Conservation (phyloP, 1,140 invertebrate species). For the Archivesica marissinica region DNA sequence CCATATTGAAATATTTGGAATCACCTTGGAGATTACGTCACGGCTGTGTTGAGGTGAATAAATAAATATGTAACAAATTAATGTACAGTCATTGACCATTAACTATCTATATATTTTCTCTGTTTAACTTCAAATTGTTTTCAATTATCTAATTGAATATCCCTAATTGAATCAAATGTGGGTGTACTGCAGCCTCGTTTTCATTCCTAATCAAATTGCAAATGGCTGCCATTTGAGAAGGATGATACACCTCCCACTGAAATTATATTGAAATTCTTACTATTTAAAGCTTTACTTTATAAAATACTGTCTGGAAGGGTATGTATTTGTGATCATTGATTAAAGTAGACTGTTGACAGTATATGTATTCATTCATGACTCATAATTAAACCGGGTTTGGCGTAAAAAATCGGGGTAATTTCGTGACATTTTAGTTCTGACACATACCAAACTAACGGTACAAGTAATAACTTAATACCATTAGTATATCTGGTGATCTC, state of each 20-base stretch:
- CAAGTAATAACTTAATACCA: too few species aligned
- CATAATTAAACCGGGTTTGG: too few species aligned
- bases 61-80: slow-evolving; percentile 9
- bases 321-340: too few species aligned
- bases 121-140: background rate
- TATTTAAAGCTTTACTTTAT: too few species aligned
- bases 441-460: too few species aligned
- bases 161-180: background rate
- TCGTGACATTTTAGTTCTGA: too few species aligned
- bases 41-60: slow-evolving; percentile 11
- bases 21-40: slow-evolving; percentile 65
- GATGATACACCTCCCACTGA: slow-evolving; percentile 74
- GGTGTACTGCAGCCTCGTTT: slow-evolving; percentile 64
- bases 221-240: slow-evolving; percentile 80
- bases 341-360: too few species aligned
- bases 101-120: background rate
- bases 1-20: slow-evolving; percentile 67
- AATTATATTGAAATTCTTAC: background rate
- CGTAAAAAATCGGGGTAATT: too few species aligned
- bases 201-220: slow-evolving; percentile 61
- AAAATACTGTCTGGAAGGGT: too few species aligned
- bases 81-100: background rate
- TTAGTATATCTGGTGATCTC: too few species aligned
- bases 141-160: background rate
- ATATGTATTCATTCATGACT: too few species aligned